Conservation (phyloP, 37 sponge, comb jelly and placozoan species). For the Chondrilla cf. caribensis region DNA sequence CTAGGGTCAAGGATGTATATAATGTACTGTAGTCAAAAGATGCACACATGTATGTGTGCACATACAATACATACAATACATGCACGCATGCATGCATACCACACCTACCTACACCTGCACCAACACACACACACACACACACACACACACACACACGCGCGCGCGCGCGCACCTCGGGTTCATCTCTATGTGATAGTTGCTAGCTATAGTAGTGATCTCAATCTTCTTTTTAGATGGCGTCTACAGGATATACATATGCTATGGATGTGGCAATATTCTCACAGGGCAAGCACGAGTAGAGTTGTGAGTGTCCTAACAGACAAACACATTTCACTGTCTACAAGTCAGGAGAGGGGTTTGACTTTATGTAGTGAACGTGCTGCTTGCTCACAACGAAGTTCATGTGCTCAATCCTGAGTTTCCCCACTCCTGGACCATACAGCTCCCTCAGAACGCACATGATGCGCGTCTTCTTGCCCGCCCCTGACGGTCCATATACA, state of each 20-base stretch:
- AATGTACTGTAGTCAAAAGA: background rate
- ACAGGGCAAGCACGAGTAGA: too few relatives aligned
- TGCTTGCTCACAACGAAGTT: slow-evolving; percentile 62
- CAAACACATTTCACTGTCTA: too few relatives aligned
- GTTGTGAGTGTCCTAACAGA: too few relatives aligned
- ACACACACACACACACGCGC: background rate
- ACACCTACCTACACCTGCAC: background rate
- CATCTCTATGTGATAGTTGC: slow-evolving; percentile 98
- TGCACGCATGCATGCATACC: background rate
- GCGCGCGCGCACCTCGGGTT: slow-evolving; percentile 69
- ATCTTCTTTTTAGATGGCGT: slow-evolving; percentile 99
- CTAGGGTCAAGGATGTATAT: slow-evolving; percentile 17
- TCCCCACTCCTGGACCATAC: slow-evolving; percentile 95
- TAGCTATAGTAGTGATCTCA: slow-evolving; percentile 89
- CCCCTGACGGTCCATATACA: slow-evolving; percentile 96
- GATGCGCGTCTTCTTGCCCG: slow-evolving; percentile 99
- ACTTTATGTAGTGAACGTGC: background rate
- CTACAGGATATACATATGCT: slow-evolving; percentile 29
- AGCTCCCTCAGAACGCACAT: slow-evolving; percentile 93
- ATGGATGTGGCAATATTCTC: too few relatives aligned
- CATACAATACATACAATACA: background rate
- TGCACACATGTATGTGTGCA: background rate
- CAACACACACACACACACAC: background rate
- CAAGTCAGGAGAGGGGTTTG: too few relatives aligned
- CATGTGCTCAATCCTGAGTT: slow-evolving; percentile 93